A percentile compares a stretch with the other conserved stretches of the same genome.
Conservation (phyloP, 2,797 vertebrate genomes). For the Pseudotriccus pelzelni region DNA sequence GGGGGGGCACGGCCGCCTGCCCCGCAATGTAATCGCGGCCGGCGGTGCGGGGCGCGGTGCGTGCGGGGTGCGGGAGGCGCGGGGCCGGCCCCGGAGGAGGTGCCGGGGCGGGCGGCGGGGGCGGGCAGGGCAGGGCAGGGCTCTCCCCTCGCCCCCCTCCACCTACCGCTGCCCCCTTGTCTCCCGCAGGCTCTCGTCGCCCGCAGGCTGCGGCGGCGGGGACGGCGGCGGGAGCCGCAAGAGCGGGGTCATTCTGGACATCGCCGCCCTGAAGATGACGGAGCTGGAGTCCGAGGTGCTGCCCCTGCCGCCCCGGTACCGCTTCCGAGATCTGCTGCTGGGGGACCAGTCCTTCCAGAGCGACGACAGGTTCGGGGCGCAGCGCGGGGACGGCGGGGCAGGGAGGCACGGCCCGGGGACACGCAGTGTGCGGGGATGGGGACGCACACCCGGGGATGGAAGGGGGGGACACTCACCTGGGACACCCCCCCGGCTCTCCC, state of each 20-base stretch:
- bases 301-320: conserved; percentile 91
- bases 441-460: not conserved
- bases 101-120: not conserved
- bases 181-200: conserved; percentile 66
- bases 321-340: conserved; percentile 92
- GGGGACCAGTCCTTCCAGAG: conserved; percentile 93
- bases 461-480: not conserved
- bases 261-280: conserved; percentile 85
- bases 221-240: conserved; percentile 74
- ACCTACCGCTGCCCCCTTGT: conserved; percentile 30
- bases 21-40: conserved; percentile 51
- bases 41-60: not conserved
- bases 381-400: not conserved
- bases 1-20: conserved; percentile 44
- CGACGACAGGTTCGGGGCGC: conserved; percentile 88
- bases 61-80: not conserved
- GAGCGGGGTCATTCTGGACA: conserved; percentile 85
- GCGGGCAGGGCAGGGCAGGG: not conserved
- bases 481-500: no score
- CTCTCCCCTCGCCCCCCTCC: not conserved
- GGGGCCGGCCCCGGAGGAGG: not conserved
- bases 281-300: conserved; percentile 91
- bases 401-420: not conserved
- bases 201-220: conserved; percentile 59
- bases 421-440: not conserved